A percentile compares a stretch with the other conserved stretches of the same genome.
Evolutionary conservation across 53 echinoderm and acorn worm genomes (phyloP).

Genomic region (Paracentrotus lividus): DNA sequence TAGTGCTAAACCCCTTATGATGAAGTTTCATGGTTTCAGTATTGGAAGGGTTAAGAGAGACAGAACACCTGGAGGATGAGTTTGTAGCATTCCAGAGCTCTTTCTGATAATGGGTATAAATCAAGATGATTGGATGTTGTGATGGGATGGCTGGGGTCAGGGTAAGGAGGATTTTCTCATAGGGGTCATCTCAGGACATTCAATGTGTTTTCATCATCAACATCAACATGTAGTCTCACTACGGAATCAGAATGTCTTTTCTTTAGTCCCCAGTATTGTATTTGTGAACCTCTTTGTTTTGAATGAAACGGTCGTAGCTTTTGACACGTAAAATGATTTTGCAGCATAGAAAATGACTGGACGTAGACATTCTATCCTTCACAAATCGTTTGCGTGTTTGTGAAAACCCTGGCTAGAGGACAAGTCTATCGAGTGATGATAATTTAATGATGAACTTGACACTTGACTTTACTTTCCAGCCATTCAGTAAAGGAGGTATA

Average conservation of each 20-base stretch:
- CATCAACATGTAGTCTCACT: background rate
- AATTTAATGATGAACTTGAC: background rate
- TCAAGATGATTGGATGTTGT: slow-evolving; percentile 1
- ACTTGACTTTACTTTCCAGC: slow-evolving; percentile 6
- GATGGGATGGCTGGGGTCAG: background rate
- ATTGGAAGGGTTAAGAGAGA: background rate
- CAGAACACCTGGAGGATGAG: background rate
- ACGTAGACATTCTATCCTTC: too few relatives aligned
- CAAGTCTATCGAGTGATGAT: background rate
- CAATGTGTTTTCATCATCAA: background rate
- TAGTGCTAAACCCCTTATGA: too few relatives aligned
- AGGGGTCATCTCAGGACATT: background rate
- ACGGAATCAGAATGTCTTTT: background rate
- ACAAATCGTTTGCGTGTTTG: too few relatives aligned
- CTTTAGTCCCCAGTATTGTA: too few relatives aligned
- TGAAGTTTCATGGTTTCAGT: background rate
- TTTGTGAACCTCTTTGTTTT: too few relatives aligned
- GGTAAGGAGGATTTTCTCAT: background rate
- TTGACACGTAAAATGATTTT: too few relatives aligned
- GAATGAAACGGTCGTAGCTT: too few relatives aligned
- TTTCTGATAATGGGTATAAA: background rate
- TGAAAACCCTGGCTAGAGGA: background rate
- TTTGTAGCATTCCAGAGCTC: background rate
- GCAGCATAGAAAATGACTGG: too few relatives aligned
- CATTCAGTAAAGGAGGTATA: background rate